Conservation (phyloP, 2,797 vertebrate genomes). For the Acrossocheilus fasciatus region DNA sequence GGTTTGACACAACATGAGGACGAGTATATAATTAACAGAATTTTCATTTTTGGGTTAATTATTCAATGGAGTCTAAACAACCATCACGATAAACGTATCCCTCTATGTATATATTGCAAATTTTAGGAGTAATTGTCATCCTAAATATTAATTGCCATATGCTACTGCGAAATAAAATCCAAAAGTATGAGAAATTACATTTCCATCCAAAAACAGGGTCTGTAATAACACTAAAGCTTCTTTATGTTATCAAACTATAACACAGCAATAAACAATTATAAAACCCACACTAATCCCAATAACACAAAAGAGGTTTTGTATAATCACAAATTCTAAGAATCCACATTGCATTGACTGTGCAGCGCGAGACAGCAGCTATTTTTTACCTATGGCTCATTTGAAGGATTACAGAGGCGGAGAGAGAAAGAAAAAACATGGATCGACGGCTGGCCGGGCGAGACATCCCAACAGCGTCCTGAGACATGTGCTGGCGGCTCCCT, state of each 20-base stretch:
- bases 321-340: slow-evolving; percentile 33
- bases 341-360: slow-evolving; percentile 54
- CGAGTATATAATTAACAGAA: not conserved
- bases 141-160: not conserved
- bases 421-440: slow-evolving; percentile 56
- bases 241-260: not conserved
- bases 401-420: slow-evolving; percentile 54
- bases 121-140: not conserved
- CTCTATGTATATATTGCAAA: not conserved
- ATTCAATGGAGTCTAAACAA: not conserved
- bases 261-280: not conserved
- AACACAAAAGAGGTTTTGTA: not conserved
- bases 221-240: not conserved
- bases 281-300: slow-evolving; percentile 4
- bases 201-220: not conserved
- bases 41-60: not conserved
- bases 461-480: slow-evolving; percentile 34
- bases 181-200: not conserved
- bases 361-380: slow-evolving; percentile 42
- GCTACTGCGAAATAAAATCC: not conserved
- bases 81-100: not conserved
- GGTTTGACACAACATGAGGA: not conserved
- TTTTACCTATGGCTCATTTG: slow-evolving; percentile 60
- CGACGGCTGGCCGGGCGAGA: slow-evolving; percentile 57
- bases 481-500: slow-evolving; percentile 37